Conservation (phyloP, 2,888 invertebrate genomes). For the Acronicta psi region DNA sequence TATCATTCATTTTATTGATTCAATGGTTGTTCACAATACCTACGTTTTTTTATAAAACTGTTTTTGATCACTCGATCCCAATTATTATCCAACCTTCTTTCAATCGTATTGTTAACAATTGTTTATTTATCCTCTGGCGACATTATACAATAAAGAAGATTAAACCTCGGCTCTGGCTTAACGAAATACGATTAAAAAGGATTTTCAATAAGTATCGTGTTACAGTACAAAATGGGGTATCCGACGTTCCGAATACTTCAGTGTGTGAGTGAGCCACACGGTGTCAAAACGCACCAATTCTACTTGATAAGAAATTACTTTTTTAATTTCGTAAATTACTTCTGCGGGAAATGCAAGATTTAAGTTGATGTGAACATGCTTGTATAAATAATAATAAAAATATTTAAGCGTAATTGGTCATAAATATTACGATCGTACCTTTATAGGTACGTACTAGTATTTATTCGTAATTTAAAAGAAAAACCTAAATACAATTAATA, state of each 20-base stretch:
- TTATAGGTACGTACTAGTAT: too few species aligned
- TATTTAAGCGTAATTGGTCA: too few species aligned
- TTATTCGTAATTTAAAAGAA: too few species aligned
- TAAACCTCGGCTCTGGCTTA: conserved; percentile 20
- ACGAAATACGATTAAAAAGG: conserved; percentile 31
- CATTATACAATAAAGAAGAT: conserved; percentile 1
- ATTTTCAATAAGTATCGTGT: conserved; percentile 29
- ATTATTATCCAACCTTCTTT: too few species aligned
- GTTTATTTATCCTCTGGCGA: not conserved
- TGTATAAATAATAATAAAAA: not conserved
- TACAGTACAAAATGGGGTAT: conserved; percentile 18
- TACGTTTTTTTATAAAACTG: too few species aligned
- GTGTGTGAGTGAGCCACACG: conserved; percentile 1
- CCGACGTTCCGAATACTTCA: conserved; percentile 16
- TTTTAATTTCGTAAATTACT: conserved; percentile 29
- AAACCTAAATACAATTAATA: too few species aligned
- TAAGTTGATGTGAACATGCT: conserved; percentile 1
- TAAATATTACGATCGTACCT: too few species aligned
- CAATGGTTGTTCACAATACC: too few species aligned
- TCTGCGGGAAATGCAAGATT: not conserved
- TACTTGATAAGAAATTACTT: conserved; percentile 26
- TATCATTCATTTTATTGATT: too few species aligned
- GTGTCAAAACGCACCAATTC: conserved; percentile 8
- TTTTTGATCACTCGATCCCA: too few species aligned
- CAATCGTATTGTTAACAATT: too few species aligned